These are phyloP conservation scores for Sorex araneus DNA, from an alignment of 2,113 vertebrate genomes.

Conservation along the genomic window DNA sequence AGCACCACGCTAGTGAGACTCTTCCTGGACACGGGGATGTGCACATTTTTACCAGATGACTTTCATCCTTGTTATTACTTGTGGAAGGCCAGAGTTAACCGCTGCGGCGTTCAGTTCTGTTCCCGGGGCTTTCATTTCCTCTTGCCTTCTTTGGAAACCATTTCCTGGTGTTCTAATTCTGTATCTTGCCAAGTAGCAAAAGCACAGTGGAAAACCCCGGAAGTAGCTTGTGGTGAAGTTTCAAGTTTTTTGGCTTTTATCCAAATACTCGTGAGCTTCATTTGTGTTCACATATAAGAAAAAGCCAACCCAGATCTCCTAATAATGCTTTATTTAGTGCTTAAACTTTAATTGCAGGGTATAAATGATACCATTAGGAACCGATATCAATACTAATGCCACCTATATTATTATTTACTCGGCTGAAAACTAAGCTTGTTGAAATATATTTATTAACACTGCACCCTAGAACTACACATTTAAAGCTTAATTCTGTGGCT, in stretches of 20 bases:
- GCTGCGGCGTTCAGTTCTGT: background rate
- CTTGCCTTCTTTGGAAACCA: conserved; percentile 74
- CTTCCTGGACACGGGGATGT: conserved; percentile 38
- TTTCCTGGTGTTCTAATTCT: conserved; percentile 80
- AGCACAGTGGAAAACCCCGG: conserved; percentile 74
- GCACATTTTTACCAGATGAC: conserved; percentile 41
- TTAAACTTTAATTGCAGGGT: conserved; percentile 90
- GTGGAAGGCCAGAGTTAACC: conserved; percentile 58
- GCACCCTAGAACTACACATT: conserved; percentile 86
- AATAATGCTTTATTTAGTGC: conserved; percentile 87
- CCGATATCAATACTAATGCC: conserved; percentile 87
- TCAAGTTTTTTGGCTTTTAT: conserved; percentile 88
- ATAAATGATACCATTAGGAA: conserved; percentile 88
- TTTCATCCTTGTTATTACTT: conserved; percentile 47
- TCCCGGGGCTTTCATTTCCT: conserved; percentile 68
- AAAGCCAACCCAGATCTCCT: conserved; percentile 84
- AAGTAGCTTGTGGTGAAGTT: conserved; percentile 87
- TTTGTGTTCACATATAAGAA: conserved; percentile 86
- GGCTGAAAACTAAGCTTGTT: conserved; percentile 88
- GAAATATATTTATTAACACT: conserved; percentile 90
- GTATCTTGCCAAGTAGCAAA: conserved; percentile 79
- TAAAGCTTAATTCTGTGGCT: conserved; percentile 88
- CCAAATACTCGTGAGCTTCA: conserved; percentile 86
- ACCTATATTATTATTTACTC: conserved; percentile 91
- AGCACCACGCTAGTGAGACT: conserved; percentile 21